phyloP scores from a whole-genome alignment of 2,797 vertebrate species.

The Gymnocypris eckloni region DNA sequence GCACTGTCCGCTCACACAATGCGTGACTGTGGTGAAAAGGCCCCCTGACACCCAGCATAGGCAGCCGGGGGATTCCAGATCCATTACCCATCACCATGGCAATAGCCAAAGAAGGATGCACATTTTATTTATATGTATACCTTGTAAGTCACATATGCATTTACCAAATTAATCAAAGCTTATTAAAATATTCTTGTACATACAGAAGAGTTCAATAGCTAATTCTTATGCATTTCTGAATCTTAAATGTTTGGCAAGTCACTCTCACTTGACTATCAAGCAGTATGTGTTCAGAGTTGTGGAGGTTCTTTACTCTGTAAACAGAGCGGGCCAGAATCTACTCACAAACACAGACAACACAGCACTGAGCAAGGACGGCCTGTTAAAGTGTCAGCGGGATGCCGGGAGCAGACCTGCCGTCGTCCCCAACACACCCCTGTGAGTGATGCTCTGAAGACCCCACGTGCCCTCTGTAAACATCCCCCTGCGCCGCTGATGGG shows the following conservation, averaged over 20 bases:
- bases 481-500: constrained; percentile 21
- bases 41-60: constrained; percentile 33
- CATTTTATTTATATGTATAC: constrained; percentile 35
- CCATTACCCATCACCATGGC: constrained; percentile 66
- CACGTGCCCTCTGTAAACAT: constrained; percentile 46
- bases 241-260: not conserved
- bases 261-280: not conserved
- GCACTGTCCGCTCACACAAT: constrained; percentile 55
- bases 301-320: constrained; percentile 36
- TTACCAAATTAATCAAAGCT: not conserved
- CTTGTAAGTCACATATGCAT: not conserved
- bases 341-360: constrained; percentile 37
- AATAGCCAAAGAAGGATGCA: constrained; percentile 55
- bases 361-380: constrained; percentile 22
- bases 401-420: constrained; percentile 27
- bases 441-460: constrained; percentile 46
- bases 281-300: not conserved
- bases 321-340: constrained; percentile 36
- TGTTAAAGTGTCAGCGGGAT: constrained; percentile 48
- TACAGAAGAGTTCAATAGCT: not conserved
- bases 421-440: constrained; percentile 34
- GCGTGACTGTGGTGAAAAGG: constrained; percentile 44
- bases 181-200: not conserved
- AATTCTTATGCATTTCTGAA: not conserved
- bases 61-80: constrained; percentile 64